Conservation (phyloP, 2,888 invertebrate species). For the Tachystola acroxantha region DNA sequence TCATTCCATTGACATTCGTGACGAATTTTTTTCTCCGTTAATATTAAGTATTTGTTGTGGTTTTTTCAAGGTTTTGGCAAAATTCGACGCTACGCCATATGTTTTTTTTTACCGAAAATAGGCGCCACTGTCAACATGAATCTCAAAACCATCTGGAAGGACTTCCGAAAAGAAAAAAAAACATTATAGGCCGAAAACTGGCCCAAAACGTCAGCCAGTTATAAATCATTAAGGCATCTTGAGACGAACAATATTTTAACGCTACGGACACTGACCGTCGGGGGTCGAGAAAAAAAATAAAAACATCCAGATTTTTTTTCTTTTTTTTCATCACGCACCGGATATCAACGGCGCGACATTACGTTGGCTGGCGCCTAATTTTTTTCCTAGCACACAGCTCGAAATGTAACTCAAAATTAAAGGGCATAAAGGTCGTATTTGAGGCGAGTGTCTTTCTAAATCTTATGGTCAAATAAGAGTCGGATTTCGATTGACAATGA, state of each 20-base stretch:
- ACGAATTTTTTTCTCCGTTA: no score
- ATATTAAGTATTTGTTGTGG: no score
- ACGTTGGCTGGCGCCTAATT: slow-evolving; percentile 64
- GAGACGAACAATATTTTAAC: slow-evolving; percentile 47
- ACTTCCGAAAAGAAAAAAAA: slow-evolving; percentile 16
- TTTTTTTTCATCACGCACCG: slow-evolving; percentile 43
- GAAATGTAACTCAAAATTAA: slow-evolving; percentile 7
- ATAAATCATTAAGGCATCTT: slow-evolving; percentile 58
- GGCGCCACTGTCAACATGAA: slow-evolving; percentile 7
- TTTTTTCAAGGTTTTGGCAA: no score
- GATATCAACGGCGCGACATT: slow-evolving; percentile 65
- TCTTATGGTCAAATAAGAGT: slow-evolving; percentile 16
- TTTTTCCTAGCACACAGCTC: slow-evolving; percentile 26
- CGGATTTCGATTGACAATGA: slow-evolving; percentile 24
- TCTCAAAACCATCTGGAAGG: slow-evolving; percentile 2
- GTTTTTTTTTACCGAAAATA: no score
- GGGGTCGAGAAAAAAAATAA: slow-evolving; percentile 30
- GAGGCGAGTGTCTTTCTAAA: slow-evolving; percentile 8
- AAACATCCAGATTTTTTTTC: slow-evolving; percentile 23
- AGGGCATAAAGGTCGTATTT: slow-evolving; percentile 5
- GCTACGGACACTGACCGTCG: slow-evolving; percentile 51
- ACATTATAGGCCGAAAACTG: slow-evolving; percentile 15
- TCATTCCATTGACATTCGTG: no score
- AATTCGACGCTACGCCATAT: no score
- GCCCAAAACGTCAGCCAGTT: slow-evolving; percentile 28